Evolutionary conservation across 1,140 invertebrate species (phyloP), one percentile per base, ranked within the genome.

Genomic region (Littorina saxatilis): DNA sequence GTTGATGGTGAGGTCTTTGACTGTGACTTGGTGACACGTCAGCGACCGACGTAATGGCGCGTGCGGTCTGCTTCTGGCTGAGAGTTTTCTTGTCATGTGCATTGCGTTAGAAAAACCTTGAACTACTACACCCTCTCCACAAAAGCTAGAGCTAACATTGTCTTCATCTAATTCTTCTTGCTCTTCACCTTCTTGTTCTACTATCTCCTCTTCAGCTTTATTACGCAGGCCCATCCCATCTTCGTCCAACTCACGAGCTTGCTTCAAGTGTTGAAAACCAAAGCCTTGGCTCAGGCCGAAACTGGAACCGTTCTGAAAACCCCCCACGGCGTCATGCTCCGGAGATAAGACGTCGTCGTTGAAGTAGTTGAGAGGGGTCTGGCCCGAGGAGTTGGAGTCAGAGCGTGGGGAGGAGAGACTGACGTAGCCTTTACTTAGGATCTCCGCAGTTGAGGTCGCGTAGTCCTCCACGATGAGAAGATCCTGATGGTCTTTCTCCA

Each of bases 371-470:
- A 39, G 23, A 17, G 17, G 66, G 7, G 5, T 7, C 35, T 68
- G 37, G 2, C 7, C 39, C 35, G 66, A 29, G 2, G 50, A 2
- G 29, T 39, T 50, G 40, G 70, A 73, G 13, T 7, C 40, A 7
- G 70, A 50, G 27, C 70, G 70, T 9, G 70, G 70, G 29, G 70
- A 50, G 70, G 70, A 73, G 39, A 73, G 40, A 20, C 40, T 73
- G 23, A 50, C 35, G 70, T 50, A 73, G 9, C 70, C 70, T 32
- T 50, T 73, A 17, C 70, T 73, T 23, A 73, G 2, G 39, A 73
- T 47, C 66, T 73, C 70, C 50, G 70, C 43, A 39, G 70, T 73
- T 23, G 43, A 50, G 39, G 23, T 73, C 7, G 70, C 70, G 70
- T 50, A 52, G 0, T 73, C 70, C 11, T 73, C 40, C 40, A 68